Base-by-base conservation (phyloP, 2,113 vertebrate genomes). In the Anolis carolinensis region DNA sequence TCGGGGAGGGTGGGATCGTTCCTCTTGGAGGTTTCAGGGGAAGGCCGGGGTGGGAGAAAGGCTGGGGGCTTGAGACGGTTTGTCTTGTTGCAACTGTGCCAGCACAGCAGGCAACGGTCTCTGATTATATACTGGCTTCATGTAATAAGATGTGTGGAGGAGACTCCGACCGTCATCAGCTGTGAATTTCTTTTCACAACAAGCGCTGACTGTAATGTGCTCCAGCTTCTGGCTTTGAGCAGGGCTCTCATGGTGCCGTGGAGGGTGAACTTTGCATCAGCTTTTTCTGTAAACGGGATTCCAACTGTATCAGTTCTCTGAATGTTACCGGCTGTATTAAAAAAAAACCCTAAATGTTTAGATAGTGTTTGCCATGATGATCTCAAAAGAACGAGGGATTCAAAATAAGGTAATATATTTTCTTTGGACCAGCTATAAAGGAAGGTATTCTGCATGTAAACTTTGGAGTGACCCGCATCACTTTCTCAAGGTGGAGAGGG, bases 321-420 rank as follows among this genome's bases (percentile, higher is more conserved):
- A 85, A 75, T 68, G 79, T 86, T 52, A 86, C 44, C 18, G 48
- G 70, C 39, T 86, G 78, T 81, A 81, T 81, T 86, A 80, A 86
- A 74, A 9, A 81, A 62, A 62, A 63, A 27, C 32, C 36, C 36
- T 81, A 73, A 48, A 75, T 81, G 44, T 52, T 81, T 81, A 72
- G 20, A 81, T 75, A 65, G 72, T 70, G 52, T 75, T 86, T 9
- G 67, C 84, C 32, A 72, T 44, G 50, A 79, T 71, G 59, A 81
- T 75, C 59, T 75, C 59, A 50, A 79, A 39, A 30, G 59, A 81
- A 81, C 81, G 75, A 81, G 67, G 30, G 30, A 85, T 71, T 30
- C 82, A 76, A 50, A 65, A 76, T n/a, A 65, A 36, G 62, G 73
- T 50, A 78, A 79, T 65, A 32, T 30, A 36, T 78, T 68, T 81